Evolutionary conservation across 1,140 invertebrate genomes (phyloP).

Genomic region (Eumaeus atala): DNA sequence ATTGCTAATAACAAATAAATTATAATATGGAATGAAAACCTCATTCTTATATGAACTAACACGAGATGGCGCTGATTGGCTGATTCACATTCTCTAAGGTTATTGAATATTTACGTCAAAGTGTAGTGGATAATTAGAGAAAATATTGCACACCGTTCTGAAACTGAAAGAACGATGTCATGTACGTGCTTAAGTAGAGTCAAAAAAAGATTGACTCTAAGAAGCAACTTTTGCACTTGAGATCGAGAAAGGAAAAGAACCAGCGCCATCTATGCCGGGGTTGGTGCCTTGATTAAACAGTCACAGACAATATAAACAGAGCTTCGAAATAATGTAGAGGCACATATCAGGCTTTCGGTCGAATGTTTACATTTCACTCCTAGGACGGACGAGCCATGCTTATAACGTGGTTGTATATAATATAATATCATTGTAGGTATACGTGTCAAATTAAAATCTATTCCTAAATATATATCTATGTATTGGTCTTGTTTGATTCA

Average conservation of each 20-base stretch:
- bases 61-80: constrained; percentile 27
- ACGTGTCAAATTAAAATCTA: constrained; percentile 4
- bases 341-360: constrained; percentile 62
- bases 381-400: constrained; percentile 60
- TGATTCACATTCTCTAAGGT: too few relatives aligned
- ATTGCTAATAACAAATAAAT: constrained; percentile 30
- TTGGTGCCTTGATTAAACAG: constrained; percentile 19
- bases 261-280: constrained; percentile 25
- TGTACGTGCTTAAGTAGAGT: too few relatives aligned
- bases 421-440: constrained; percentile 23
- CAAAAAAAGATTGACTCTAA: too few relatives aligned
- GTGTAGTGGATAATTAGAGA: too few relatives aligned
- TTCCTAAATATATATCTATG: constrained; percentile 5
- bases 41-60: constrained; percentile 21
- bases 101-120: too few relatives aligned
- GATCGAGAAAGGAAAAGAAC: too few relatives aligned
- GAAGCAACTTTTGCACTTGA: too few relatives aligned
- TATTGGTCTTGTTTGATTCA: not conserved
- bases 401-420: constrained; percentile 28
- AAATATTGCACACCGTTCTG: too few relatives aligned
- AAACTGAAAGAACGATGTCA: too few relatives aligned
- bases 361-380: constrained; percentile 38
- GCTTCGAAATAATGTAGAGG: constrained; percentile 55
- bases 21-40: constrained; percentile 36
- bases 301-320: constrained; percentile 25